Evolutionary conservation across 2,888 invertebrate genomes (phyloP), one percentile per base, ranked within the genome.

Genomic region (Spodoptera exigua): DNA sequence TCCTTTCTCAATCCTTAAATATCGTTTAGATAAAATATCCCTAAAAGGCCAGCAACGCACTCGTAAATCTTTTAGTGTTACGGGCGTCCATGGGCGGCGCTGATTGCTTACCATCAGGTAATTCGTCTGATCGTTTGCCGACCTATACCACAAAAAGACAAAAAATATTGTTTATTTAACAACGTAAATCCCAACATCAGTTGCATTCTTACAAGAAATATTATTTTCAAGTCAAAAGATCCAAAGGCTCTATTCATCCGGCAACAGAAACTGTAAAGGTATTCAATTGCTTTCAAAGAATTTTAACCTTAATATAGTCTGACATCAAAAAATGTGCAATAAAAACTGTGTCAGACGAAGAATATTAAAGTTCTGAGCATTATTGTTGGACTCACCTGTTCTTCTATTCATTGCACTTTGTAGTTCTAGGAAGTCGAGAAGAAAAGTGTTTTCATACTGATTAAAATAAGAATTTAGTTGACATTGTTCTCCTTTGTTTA

Each of bases 221-320:
- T 51, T 52, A 16, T n/a, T 27, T 13, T 44, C 32, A 59, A 57
- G 47, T 32, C 47, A 7, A 68, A 59, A 44, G 57, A 44, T 61
- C 56, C 51, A 43, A 35, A 45, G 21, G 1, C 45, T 46, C 44
- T 51, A 59, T 73, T 73, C 63, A 76, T 11, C 44, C 59, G 51
- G 53, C 45, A 61, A 59, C 60, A 46, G 14, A 21, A 47, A 36
- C 56, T 47, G 49, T n/a, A 3, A n/a, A 61, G 41, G 21, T 39
- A 63, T 72, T 54, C 68, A 55, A 21, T 68, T 66, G 48, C 21
- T 57, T 61, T 73, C 40, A 61, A 67, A 74, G 54, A 61, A 59
- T 68, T 60, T 55, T 67, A 52, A 51, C 36, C 43, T 55, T 51
- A 44, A 60, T 63, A 58, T 55, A 49, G 62, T 68, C 49, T 59